Evolutionary conservation across 2,888 invertebrate genomes (phyloP).

Genomic region (Notodonta dromedarius): DNA sequence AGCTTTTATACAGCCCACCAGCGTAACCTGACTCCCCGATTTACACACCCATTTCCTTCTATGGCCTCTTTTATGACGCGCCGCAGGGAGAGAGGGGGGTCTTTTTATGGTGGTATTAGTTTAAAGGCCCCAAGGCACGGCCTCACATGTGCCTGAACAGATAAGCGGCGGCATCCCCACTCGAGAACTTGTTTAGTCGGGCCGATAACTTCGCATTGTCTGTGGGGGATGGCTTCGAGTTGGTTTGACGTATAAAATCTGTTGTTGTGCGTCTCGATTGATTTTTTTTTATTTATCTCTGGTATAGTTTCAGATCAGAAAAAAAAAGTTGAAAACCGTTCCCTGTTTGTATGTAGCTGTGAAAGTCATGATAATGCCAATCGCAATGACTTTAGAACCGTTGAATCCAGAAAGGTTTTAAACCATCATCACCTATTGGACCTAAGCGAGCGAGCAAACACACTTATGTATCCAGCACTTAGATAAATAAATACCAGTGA

Average conservation of each 20-base stretch:
- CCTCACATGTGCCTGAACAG: slow-evolving; percentile 78
- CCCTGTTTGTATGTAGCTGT: no score
- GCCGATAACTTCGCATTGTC: slow-evolving; percentile 77
- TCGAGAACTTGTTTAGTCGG: slow-evolving; percentile 79
- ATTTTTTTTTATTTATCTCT: not conserved
- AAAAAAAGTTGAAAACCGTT: no score
- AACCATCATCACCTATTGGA: slow-evolving; percentile 37
- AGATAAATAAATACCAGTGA: slow-evolving; percentile 35
- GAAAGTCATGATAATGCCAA: not conserved
- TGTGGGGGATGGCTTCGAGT: slow-evolving; percentile 60
- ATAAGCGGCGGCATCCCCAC: slow-evolving; percentile 80
- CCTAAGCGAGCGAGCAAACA: slow-evolving; percentile 26
- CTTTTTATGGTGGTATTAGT: slow-evolving; percentile 68
- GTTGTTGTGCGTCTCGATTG: not conserved
- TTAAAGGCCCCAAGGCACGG: slow-evolving; percentile 76
- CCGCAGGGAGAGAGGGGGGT: slow-evolving; percentile 55
- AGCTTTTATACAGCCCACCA: slow-evolving; percentile 72
- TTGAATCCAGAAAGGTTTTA: slow-evolving; percentile 32
- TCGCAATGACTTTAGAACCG: not conserved
- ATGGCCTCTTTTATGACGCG: slow-evolving; percentile 67
- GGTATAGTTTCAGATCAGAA: no score
- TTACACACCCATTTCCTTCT: slow-evolving; percentile 70
- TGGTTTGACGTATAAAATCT: slow-evolving; percentile 1
- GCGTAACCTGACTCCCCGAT: slow-evolving; percentile 57
- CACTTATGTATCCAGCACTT: slow-evolving; percentile 29